Evolutionary conservation across 2,113 vertebrate genomes (phyloP).

Genomic region (Copsychus sechellarum): DNA sequence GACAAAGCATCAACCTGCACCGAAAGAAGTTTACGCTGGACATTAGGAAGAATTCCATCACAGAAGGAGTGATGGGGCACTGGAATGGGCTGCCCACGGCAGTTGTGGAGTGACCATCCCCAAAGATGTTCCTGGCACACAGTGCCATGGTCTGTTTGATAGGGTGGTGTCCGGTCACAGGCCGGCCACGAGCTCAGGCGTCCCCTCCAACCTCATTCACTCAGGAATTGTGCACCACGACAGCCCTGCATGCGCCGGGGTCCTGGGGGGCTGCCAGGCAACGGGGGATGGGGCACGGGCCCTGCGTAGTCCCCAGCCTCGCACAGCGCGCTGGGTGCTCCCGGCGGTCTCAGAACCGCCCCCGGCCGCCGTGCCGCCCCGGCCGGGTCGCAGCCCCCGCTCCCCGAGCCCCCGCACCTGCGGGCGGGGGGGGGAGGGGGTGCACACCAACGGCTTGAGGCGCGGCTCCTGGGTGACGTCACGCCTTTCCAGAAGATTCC

Average conservation of each 20-base stretch:
- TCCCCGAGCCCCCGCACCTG: neutral
- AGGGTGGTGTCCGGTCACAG: fast-evolving
- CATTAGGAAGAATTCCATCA: neutral
- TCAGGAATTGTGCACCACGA: neutral
- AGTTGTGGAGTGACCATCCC: neutral
- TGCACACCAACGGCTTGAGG: neutral
- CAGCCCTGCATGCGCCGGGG: neutral
- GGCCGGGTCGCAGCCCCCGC: neutral
- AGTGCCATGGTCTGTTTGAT: fast-evolving
- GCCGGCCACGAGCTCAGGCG: no score
- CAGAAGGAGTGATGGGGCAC: fast-evolving
- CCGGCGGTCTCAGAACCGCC: neutral
- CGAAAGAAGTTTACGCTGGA: neutral
- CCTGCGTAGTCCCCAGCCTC: neutral
- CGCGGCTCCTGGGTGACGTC: neutral
- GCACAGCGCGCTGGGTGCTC: neutral
- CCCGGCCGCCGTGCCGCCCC: fast-evolving
- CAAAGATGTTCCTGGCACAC: no score
- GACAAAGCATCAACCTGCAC: fast-evolving
- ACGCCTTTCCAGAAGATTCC: constrained; percentile 30
- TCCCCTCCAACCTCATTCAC: neutral
- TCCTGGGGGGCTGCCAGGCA: neutral
- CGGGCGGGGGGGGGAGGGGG: neutral
- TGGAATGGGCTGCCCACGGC: no score
- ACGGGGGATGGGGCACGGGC: no score